phyloP scores from a whole-genome alignment of 2,797 vertebrate species.

The Anas acuta region DNA sequence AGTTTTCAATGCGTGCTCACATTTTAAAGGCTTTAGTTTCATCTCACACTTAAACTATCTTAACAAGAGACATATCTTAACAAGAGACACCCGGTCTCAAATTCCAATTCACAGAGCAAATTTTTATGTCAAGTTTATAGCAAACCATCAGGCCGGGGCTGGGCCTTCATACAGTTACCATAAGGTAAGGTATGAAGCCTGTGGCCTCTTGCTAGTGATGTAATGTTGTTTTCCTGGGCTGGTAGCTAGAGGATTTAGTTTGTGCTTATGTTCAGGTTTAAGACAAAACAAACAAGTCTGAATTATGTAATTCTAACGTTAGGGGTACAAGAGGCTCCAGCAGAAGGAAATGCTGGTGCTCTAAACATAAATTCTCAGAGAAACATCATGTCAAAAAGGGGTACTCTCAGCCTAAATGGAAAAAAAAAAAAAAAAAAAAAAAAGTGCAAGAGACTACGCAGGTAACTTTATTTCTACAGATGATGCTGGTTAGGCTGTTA shows the following conservation, averaged over 20 bases:
- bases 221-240: background rate
- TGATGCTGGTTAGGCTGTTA: background rate
- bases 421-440: background rate
- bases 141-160: background rate
- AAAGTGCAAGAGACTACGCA: background rate
- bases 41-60: background rate
- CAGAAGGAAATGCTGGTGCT: background rate
- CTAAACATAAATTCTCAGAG: background rate
- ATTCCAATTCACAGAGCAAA: background rate
- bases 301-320: background rate
- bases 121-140: background rate
- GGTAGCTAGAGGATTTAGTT: background rate
- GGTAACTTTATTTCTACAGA: background rate
- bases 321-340: background rate
- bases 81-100: background rate
- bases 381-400: background rate
- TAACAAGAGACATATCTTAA: no score
- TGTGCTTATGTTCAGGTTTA: background rate
- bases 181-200: background rate
- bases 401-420: background rate
- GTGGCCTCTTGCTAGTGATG: background rate
- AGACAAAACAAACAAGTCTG: background rate
- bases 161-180: background rate
- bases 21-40: background rate
- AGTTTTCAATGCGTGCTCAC: background rate